phyloP scores from a whole-genome alignment of 2,113 vertebrate genomes.

The Carettochelys insculpta region DNA sequence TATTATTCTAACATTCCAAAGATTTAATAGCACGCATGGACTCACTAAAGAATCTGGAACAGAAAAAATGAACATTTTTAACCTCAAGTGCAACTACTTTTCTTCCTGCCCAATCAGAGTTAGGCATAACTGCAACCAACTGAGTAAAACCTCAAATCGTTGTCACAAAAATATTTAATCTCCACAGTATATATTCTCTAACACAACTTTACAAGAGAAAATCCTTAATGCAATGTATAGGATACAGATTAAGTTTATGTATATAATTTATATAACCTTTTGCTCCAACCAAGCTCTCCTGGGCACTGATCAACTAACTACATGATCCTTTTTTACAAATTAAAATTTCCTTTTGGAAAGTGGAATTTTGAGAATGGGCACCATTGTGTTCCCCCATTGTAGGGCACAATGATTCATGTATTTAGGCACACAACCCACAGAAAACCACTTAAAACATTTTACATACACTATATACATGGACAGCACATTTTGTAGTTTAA shows the following conservation, averaged over 20 bases:
- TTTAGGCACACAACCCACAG: constrained; percentile 58
- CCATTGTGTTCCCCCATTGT: not conserved
- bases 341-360: constrained; percentile 39
- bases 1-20: constrained; percentile 69
- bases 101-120: constrained; percentile 32
- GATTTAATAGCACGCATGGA: constrained; percentile 70
- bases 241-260: constrained; percentile 13
- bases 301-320: constrained; percentile 4
- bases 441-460: constrained; percentile 50
- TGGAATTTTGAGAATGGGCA: constrained; percentile 12
- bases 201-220: constrained; percentile 67
- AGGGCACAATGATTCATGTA: constrained; percentile 35
- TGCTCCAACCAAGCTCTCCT: not conserved
- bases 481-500: constrained; percentile 40
- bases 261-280: not conserved
- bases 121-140: constrained; percentile 53
- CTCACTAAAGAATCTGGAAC: constrained; percentile 56
- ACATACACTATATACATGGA: constrained; percentile 73
- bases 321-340: constrained; percentile 21
- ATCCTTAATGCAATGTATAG: constrained; percentile 50
- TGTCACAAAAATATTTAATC: constrained; percentile 68
- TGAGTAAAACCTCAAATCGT: constrained; percentile 38
- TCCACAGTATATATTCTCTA: constrained; percentile 60
- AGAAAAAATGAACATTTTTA: not conserved
- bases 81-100: constrained; percentile 39